A percentile compares a stretch with the other conserved stretches of the same genome.
These are phyloP conservation scores for Astreopora myriophthalma DNA, from an alignment of 64 coral and sea anemone species.

Conservation along the genomic window DNA sequence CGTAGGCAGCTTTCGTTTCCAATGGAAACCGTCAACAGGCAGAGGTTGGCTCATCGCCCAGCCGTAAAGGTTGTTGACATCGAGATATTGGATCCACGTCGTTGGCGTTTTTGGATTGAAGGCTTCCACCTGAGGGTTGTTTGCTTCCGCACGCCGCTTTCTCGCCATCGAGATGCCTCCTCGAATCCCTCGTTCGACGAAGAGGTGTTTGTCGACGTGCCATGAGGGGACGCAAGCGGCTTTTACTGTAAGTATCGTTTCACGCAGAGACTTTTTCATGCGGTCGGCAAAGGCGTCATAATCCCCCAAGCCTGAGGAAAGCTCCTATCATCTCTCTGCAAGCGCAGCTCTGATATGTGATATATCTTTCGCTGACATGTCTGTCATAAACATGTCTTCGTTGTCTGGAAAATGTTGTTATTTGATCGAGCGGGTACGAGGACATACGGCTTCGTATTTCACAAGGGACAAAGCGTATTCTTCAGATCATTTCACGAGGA, in stretches of 20 bases:
- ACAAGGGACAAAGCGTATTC: not conserved
- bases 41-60: no score
- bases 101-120: no score
- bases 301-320: not conserved
- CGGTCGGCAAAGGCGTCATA: not conserved
- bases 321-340: no score
- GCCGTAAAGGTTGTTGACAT: no score
- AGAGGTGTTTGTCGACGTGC: no score
- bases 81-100: no score
- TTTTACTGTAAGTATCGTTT: conserved; percentile 6
- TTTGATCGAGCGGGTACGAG: not conserved
- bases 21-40: no score
- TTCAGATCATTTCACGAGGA: not conserved
- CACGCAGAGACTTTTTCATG: not conserved
- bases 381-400: not conserved
- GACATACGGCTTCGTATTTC: not conserved
- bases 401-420: not conserved
- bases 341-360: not conserved
- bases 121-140: no score
- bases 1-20: no score
- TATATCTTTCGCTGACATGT: not conserved
- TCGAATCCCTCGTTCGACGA: no score
- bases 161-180: no score
- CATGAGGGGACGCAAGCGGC: not conserved
- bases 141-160: no score